These are phyloP conservation scores for Lasioglossum oenotherae DNA, from an alignment of 2,888 invertebrate species.

Conservation along the genomic window DNA sequence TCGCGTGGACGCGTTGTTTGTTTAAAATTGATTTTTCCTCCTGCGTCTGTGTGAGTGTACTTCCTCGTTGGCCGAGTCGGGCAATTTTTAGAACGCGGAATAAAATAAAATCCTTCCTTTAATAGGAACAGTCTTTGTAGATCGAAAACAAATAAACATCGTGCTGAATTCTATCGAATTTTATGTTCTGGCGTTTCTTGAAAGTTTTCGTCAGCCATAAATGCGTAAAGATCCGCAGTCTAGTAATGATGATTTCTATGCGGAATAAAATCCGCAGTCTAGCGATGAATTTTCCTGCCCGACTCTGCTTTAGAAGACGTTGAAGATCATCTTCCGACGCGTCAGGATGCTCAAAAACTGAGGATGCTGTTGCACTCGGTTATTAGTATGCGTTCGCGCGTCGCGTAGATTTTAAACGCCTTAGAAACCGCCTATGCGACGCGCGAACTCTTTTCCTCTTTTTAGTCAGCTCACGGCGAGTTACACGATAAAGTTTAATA, in stretches of 20 bases:
- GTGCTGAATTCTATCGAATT: too few species aligned
- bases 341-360: conserved; percentile 25
- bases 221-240: background rate
- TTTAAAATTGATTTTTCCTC: background rate
- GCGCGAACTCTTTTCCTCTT: conserved; percentile 30
- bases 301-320: background rate
- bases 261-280: background rate
- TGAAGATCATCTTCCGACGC: background rate
- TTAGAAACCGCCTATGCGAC: conserved; percentile 46
- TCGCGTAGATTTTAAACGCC: conserved; percentile 48
- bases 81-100: background rate
- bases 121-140: too few species aligned
- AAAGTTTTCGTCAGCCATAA: background rate
- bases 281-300: background rate
- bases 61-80: background rate
- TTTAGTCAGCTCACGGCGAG: conserved; percentile 58
- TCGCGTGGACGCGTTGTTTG: background rate
- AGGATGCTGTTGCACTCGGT: conserved; percentile 49
- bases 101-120: too few species aligned
- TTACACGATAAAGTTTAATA: conserved; percentile 67
- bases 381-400: conserved; percentile 36
- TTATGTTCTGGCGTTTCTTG: too few species aligned
- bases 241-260: too few species aligned
- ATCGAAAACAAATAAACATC: too few species aligned
- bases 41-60: background rate